A percentile compares a stretch with the other conserved stretches of the same genome.
These are phyloP conservation scores for Conops quadrifasciatus DNA, from an alignment of 2,888 invertebrate species.

Conservation along the genomic window DNA sequence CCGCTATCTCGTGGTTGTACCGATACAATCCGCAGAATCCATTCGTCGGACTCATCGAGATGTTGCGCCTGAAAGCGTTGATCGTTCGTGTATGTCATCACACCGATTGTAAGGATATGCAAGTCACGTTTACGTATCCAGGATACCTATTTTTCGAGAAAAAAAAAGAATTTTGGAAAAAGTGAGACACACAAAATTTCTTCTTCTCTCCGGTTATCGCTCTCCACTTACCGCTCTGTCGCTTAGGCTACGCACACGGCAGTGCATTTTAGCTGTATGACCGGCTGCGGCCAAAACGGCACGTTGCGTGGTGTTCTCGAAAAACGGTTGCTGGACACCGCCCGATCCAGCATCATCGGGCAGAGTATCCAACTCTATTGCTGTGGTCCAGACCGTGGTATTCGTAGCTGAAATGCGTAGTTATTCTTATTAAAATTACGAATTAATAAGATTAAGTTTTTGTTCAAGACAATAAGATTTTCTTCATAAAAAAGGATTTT, in stretches of 20 bases:
- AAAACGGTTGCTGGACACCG: constrained; percentile 72
- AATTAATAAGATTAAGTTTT: too few relatives aligned
- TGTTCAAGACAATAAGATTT: too few relatives aligned
- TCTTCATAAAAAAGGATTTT: too few relatives aligned
- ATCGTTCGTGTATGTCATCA: constrained; percentile 78
- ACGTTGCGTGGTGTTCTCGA: constrained; percentile 81
- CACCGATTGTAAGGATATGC: constrained; percentile 78
- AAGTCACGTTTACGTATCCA: constrained; percentile 86
- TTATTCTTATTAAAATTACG: too few relatives aligned
- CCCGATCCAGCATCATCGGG: not conserved
- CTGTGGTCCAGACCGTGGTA: not conserved
- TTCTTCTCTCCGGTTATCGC: not conserved
- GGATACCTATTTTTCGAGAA: constrained; percentile 66
- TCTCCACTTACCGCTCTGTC: constrained; percentile 77
- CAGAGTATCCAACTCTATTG: not conserved
- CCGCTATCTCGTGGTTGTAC: constrained; percentile 76
- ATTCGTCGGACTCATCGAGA: constrained; percentile 76
- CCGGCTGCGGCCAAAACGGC: constrained; percentile 83
- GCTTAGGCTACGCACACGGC: constrained; percentile 81
- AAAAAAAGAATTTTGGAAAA: constrained; percentile 13
- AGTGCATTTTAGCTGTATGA: constrained; percentile 82
- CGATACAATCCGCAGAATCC: constrained; percentile 76
- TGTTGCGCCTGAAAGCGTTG: constrained; percentile 77
- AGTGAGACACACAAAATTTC: too few relatives aligned
- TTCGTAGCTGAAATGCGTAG: constrained; percentile 16